phyloP scores from a whole-genome alignment of 2,888 invertebrate genomes.

The Andricus quercusramuli region DNA sequence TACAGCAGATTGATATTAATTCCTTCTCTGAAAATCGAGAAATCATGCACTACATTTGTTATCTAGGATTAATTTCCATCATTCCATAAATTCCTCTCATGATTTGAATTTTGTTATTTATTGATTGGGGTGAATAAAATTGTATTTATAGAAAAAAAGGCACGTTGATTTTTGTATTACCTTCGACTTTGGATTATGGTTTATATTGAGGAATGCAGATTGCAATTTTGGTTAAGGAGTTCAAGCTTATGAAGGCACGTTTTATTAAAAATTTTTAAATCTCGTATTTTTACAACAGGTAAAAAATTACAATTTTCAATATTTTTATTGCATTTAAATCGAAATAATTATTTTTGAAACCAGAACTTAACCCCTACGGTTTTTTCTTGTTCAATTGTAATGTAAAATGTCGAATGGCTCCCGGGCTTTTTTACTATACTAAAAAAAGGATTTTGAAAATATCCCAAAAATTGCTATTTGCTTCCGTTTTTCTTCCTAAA shows the following conservation, averaged over 20 bases:
- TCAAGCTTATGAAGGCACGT: neutral
- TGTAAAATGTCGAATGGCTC: no score
- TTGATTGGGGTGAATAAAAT: conserved; percentile 65
- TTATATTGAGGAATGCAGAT: neutral
- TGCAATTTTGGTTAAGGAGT: neutral
- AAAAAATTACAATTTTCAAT: no score
- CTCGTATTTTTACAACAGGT: no score
- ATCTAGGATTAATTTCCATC: conserved; percentile 53
- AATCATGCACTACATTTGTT: conserved; percentile 16
- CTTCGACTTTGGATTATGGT: neutral
- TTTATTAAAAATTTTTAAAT: no score
- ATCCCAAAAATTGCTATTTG: no score
- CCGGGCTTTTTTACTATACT: no score
- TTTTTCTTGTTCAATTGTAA: no score
- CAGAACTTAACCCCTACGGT: no score
- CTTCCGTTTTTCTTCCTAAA: no score
- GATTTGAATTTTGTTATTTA: conserved; percentile 61
- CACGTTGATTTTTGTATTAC: conserved; percentile 9
- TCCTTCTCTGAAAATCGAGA: conserved; percentile 24
- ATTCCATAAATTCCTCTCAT: conserved; percentile 61
- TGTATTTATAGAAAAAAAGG: conserved; percentile 57
- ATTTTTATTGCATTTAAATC: no score
- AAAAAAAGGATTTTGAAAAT: no score
- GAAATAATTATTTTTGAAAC: no score
- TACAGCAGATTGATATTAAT: conserved; percentile 23